phyloP scores from a whole-genome alignment of 2,797 vertebrate genomes.

The Acanthornis magna region DNA sequence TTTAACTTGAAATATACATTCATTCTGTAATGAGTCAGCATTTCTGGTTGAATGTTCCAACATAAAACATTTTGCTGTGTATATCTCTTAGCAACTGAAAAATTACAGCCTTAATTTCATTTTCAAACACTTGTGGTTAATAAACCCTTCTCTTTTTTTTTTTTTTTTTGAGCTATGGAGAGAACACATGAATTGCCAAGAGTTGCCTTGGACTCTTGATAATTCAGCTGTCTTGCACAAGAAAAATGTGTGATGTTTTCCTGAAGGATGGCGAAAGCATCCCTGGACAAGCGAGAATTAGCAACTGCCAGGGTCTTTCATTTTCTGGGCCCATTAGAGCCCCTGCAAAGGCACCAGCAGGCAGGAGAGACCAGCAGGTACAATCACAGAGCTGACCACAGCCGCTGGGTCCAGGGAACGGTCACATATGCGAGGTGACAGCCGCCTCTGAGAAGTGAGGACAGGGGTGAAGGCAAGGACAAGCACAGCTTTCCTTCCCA shows the following conservation, averaged over 20 bases:
- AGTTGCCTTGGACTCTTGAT: neutral
- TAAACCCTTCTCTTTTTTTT: neutral
- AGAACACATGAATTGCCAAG: neutral
- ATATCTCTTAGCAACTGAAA: neutral
- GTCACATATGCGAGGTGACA: neutral
- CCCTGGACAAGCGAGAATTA: neutral
- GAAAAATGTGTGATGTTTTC: neutral
- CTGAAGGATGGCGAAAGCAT: neutral
- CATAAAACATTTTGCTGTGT: neutral
- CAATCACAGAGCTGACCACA: neutral
- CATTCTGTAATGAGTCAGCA: neutral
- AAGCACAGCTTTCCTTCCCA: conserved; percentile 20
- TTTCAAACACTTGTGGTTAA: neutral
- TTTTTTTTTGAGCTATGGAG: neutral
- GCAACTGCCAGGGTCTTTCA: neutral
- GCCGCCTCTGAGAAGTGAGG: neutral
- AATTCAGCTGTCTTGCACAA: neutral
- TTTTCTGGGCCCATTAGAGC: neutral
- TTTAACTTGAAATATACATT: neutral
- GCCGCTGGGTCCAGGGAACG: neutral
- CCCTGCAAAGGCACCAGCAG: neutral
- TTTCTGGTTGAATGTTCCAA: neutral
- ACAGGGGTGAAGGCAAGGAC: conserved; percentile 37
- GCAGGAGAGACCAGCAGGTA: neutral
- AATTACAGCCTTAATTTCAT: neutral